A percentile compares a stretch with the other conserved stretches of the same genome.
These are phyloP conservation scores for Pedetes capensis DNA, from an alignment of 2,113 vertebrate genomes.

Conservation along the genomic window DNA sequence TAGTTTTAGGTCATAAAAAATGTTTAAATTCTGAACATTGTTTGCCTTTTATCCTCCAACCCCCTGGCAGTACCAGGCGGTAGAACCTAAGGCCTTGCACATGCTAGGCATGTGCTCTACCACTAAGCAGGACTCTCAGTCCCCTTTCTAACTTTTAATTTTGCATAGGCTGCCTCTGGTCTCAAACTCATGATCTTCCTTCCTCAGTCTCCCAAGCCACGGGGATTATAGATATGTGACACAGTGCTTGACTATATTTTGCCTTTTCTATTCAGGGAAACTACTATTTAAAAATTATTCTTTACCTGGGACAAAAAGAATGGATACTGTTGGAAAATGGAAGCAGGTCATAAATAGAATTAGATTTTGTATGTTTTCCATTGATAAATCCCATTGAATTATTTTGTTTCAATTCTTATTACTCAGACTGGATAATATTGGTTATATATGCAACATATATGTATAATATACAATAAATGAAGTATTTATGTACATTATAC, in stretches of 20 bases:
- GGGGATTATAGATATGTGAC: no score
- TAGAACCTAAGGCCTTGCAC: no score
- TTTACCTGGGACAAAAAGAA: neutral
- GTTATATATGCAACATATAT: neutral
- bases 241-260: no score
- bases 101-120: no score
- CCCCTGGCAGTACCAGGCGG: no score
- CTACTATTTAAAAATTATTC: neutral
- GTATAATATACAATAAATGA: neutral
- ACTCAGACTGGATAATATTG: slow-evolving; percentile 23
- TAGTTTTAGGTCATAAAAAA: neutral
- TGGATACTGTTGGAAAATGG: neutral
- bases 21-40: no score
- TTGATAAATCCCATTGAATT: neutral
- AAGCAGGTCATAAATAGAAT: neutral
- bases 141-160: no score
- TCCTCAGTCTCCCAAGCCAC: no score
- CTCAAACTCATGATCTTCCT: no score
- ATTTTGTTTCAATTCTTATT: slow-evolving; percentile 51
- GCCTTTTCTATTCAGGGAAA: neutral
- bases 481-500: neutral
- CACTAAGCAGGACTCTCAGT: no score
- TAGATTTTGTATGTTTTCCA: neutral
- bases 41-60: no score
- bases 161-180: no score